Percentiles rank a stretch among this genome's conserved stretches.
Evolutionary conservation across 2,888 invertebrate species (phyloP).

Genomic region (Ormyrus nitidulus): DNA sequence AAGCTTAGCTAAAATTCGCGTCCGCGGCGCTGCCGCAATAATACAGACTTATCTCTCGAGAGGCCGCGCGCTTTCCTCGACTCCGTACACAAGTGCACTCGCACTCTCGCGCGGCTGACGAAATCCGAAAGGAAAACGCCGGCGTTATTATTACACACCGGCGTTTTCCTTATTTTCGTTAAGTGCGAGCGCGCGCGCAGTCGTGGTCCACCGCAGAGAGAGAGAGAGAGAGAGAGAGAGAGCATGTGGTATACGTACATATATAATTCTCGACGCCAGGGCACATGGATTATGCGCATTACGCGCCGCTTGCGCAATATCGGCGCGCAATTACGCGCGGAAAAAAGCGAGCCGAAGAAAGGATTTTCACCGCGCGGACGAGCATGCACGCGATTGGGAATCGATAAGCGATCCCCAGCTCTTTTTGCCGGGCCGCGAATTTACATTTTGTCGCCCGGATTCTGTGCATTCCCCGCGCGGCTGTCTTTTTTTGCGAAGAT

Average conservation of each 20-base stretch:
- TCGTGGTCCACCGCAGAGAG: constrained; percentile 32
- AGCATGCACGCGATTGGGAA: not conserved
- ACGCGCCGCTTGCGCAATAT: constrained; percentile 46
- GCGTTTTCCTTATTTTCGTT: constrained; percentile 19
- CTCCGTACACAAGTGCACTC: not conserved
- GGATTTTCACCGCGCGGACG: not conserved
- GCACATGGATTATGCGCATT: constrained; percentile 47
- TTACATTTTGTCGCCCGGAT: not conserved
- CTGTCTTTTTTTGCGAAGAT: not conserved
- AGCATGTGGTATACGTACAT: not conserved
- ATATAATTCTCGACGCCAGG: not conserved
- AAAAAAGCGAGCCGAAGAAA: too few species aligned
- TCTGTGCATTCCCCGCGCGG: not conserved
- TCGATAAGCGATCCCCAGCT: not conserved
- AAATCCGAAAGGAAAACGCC: constrained; percentile 41
- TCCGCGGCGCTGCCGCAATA: too few species aligned
- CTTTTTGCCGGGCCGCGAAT: not conserved
- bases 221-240: constrained; percentile 1
- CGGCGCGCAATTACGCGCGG: not conserved
- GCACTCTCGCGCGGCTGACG: constrained; percentile 3
- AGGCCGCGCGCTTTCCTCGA: constrained; percentile 2
- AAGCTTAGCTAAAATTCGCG: too few species aligned
- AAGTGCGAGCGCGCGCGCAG: not conserved
- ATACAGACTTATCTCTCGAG: constrained; percentile 31
- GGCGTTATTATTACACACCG: constrained; percentile 24